Evolutionary conservation across 2,113 vertebrate species (phyloP).

Genomic region (Xyrauchen texanus): DNA sequence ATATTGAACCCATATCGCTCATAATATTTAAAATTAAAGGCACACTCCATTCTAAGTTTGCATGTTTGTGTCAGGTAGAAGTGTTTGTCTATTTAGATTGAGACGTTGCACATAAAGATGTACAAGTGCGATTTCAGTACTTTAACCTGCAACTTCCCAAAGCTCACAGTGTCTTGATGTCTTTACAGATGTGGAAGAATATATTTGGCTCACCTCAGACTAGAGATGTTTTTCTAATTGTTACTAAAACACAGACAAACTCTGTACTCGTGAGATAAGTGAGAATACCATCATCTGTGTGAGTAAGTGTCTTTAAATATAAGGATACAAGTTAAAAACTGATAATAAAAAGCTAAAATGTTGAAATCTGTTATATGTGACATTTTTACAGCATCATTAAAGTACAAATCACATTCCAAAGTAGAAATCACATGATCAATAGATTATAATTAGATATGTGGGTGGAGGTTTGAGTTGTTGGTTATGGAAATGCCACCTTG

Average conservation of each 20-base stretch:
- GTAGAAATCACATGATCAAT: too few relatives aligned
- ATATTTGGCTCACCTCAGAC: neutral
- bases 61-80: neutral
- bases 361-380: too few relatives aligned
- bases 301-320: neutral
- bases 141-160: conserved; percentile 1
- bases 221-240: neutral
- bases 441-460: too few relatives aligned
- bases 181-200: conserved; percentile 9
- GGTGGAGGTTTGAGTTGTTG: too few relatives aligned
- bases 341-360: too few relatives aligned
- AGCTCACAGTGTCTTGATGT: conserved; percentile 21
- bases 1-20: neutral
- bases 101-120: neutral
- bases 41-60: too few relatives aligned
- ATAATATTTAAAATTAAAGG: neutral
- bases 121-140: neutral
- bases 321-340: too few relatives aligned
- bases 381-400: too few relatives aligned
- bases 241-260: neutral
- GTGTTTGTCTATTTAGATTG: conserved; percentile 13
- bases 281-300: neutral
- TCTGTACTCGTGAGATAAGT: neutral
- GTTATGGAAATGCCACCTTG: too few relatives aligned
- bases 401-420: too few relatives aligned